Evolutionary conservation across 2,888 invertebrate genomes (phyloP).

Genomic region (Erynnis tages): DNA sequence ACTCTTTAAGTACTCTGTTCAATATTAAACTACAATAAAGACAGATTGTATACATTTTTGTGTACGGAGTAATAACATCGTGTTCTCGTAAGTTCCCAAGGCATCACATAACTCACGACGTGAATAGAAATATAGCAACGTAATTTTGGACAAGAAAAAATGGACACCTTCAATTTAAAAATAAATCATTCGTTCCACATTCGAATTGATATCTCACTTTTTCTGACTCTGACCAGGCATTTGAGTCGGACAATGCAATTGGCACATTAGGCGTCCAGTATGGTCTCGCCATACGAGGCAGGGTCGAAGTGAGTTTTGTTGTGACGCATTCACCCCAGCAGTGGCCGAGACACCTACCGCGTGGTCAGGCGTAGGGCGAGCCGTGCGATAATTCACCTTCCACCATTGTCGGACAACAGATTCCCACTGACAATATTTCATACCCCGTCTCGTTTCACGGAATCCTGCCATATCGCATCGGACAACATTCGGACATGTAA

Average conservation of each 20-base stretch:
- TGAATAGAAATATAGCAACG: slow-evolving; percentile 6
- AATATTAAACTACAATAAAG: too few relatives aligned
- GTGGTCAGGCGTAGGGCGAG: slow-evolving; percentile 44
- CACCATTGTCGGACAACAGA: slow-evolving; percentile 49
- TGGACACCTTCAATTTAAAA: not conserved
- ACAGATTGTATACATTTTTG: not conserved
- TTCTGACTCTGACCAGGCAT: slow-evolving; percentile 42
- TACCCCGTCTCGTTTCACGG: slow-evolving; percentile 67
- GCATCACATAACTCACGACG: slow-evolving; percentile 8
- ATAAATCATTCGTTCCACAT: slow-evolving; percentile 18
- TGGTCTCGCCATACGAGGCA: slow-evolving; percentile 38
- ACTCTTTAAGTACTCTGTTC: too few relatives aligned
- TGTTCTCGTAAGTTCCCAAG: not conserved
- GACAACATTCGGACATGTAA: slow-evolving; percentile 76
- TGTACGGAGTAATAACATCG: not conserved
- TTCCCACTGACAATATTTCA: slow-evolving; percentile 60
- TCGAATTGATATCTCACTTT: slow-evolving; percentile 51
- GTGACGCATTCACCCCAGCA: slow-evolving; percentile 51
- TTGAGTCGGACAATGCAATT: slow-evolving; percentile 39
- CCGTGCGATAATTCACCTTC: slow-evolving; percentile 52
- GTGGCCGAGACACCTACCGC: slow-evolving; percentile 61
- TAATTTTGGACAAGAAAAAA: slow-evolving; percentile 1
- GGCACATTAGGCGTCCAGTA: slow-evolving; percentile 38
- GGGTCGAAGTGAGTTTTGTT: slow-evolving; percentile 46
- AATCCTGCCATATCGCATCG: slow-evolving; percentile 61